Evolutionary conservation across 2,888 invertebrate genomes (phyloP), one percentile per base, ranked within the genome.

Genomic region (Plebejus anna): DNA sequence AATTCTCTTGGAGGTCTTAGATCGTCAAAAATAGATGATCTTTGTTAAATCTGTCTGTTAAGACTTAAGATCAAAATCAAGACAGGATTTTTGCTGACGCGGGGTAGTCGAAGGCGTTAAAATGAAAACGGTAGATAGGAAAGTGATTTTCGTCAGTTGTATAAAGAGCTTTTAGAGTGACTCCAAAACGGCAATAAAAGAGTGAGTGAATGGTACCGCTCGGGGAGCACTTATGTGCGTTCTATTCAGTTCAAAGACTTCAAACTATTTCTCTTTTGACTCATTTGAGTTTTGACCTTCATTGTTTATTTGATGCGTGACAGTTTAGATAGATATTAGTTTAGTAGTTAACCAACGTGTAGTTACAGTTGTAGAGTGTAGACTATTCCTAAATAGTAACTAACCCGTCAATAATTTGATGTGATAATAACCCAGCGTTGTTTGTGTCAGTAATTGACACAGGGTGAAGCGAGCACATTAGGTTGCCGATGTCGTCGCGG

Each of bases 151-250:
- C 76, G 79, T 79, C 80, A 80, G 79, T 77, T 77, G 75, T 78
- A 80, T 82, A 79, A 81, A 81, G 82, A 79, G 83, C 84, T 85
- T 84, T 84, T 82, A 85, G 83, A 82, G 81, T 78, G 83, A 83
- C 79, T 82, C 81, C 77, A 79, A 78, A 80, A 77, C 77, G 80
- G 79, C 80, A 82, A 82, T 83, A 83, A 82, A 81, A 79, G 82
- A 79, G 9, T 47, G 55, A 55, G 79, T 83, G 83, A 86, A 84
- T 82, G 80, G 82, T 76, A 78, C 79, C 77, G 78, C 80, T 78
- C 79, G 77, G 77, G 83, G 81, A 83, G 83, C 84, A 82, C 84
- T 85, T 82, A 80, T 80, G 81, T 77, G 79, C 78, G 42, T 72
- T 59, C 78, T 78, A 80, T 80, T 79, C 83, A 83, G 79, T 71